Evolutionary conservation across 2,888 invertebrate species (phyloP), one percentile per base, ranked within the genome.

Genomic region (Poecilus cupreus): DNA sequence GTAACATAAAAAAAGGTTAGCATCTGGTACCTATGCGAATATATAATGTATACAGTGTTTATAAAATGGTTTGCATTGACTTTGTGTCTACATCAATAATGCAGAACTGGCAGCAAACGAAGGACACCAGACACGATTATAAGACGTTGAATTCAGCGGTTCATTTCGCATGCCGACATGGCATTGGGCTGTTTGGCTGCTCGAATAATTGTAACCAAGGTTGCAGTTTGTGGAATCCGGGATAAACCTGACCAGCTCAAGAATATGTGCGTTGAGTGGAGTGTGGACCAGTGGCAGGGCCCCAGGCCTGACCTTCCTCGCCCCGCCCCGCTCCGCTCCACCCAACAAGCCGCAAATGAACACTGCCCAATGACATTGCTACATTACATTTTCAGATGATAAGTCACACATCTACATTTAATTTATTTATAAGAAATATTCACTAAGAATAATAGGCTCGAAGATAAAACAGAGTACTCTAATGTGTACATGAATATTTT

Each of bases 161-260:
- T 49, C 16, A 16, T 13, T 18, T 49, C 49, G 18, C 10, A 6
- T 54, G 16, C 5, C 20, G 20, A 22, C 8, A 54, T 54, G 54
- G 54, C 54, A 54, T 54, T 54, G 54, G 54, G 54, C 49, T 20
- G 54, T 54, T 49, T 20, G 54, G 18, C 16, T 49, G 46, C 6
- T 2, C 16, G 54, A 20, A 54, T 68, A 68, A 60, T 60, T 60
- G 60, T 60, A 68, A 6, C 32, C 64, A 37, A 68, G 37, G 32
- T 68, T 68, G 37, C 37, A 37, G 16, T 10, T 68, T 37, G 64
- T 76, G 37, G 37, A 57, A 76, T 76, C 39, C 57, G 39, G 75
- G 76, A 76, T 76, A 76, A 54, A 22, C 26, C 76, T 76, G 76
- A 76, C 76, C 76, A 54, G 54, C 76, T 22, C 76, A 54, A 76